A percentile compares a stretch with the other conserved stretches of the same genome.
Evolutionary conservation across 2,113 vertebrate genomes (phyloP).

Genomic region (Gobio gobio): DNA sequence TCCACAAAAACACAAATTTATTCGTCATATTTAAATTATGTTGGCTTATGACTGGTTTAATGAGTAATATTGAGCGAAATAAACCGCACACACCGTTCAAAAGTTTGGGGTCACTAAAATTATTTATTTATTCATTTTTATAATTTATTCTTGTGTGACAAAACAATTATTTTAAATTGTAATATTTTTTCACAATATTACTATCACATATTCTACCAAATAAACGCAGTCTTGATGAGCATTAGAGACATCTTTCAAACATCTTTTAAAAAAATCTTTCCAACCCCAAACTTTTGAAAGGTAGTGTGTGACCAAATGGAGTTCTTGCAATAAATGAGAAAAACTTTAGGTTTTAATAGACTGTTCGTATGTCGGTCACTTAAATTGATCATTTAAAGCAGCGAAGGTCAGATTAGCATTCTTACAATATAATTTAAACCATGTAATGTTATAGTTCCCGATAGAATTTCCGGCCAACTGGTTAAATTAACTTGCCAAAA

Average conservation of each 20-base stretch:
- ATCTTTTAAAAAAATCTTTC: neutral
- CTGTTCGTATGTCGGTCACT: neutral
- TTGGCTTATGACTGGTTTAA: neutral
- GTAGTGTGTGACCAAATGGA: too few species aligned
- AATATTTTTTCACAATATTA: neutral
- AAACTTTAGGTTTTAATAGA: neutral
- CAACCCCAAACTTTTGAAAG: too few species aligned
- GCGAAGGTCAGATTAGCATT: neutral
- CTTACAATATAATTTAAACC: neutral
- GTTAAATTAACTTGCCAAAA: neutral
- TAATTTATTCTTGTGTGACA: too few species aligned
- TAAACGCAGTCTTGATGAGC: neutral
- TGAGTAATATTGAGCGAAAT: neutral
- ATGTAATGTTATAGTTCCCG: neutral
- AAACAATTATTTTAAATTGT: neutral
- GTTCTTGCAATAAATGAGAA: too few species aligned
- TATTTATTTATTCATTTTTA: neutral
- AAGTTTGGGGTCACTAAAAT: neutral
- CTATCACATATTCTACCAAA: neutral
- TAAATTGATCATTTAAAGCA: neutral
- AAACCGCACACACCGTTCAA: neutral
- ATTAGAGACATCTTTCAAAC: neutral
- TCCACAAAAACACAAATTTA: neutral
- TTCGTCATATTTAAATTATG: neutral
- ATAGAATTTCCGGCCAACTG: neutral